Evolutionary conservation across 64 coral and sea anemone species (phyloP).

Genomic region (Dendronephthya gigantea): DNA sequence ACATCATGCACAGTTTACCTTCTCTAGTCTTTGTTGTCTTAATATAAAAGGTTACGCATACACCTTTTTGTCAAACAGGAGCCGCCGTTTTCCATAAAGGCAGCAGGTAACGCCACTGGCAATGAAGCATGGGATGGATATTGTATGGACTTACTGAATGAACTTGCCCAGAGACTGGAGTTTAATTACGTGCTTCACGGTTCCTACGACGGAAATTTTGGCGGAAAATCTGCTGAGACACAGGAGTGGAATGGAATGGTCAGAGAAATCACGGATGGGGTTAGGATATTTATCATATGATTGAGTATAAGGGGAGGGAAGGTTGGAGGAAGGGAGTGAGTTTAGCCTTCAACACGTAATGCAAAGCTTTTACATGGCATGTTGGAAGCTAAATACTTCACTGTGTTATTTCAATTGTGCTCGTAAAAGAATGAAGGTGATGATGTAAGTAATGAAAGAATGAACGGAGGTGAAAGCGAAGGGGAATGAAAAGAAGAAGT

Average conservation of each 20-base stretch:
- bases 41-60: too few relatives aligned
- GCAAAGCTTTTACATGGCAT: too few relatives aligned
- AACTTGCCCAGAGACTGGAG: slow-evolving; percentile 44
- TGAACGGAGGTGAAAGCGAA: too few relatives aligned
- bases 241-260: slow-evolving; percentile 51
- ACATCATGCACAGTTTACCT: too few relatives aligned
- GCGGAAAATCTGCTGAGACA: slow-evolving; percentile 20
- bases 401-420: too few relatives aligned
- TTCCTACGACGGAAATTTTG: neutral
- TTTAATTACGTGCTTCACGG: slow-evolving; percentile 54
- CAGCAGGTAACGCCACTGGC: neutral
- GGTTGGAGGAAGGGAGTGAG: too few relatives aligned
- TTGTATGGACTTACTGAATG: slow-evolving; percentile 62
- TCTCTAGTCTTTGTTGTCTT: too few relatives aligned
- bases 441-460: too few relatives aligned
- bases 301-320: neutral
- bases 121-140: slow-evolving; percentile 45
- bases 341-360: too few relatives aligned
- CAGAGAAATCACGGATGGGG: slow-evolving; percentile 53
- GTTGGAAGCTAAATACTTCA: too few relatives aligned
- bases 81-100: slow-evolving; percentile 55
- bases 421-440: too few relatives aligned
- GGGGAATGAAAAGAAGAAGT: neutral
- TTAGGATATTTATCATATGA: neutral
- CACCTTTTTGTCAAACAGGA: slow-evolving; percentile 10